Base-by-base conservation (phyloP, 2,113 vertebrate species). In the Siniperca chuatsi region DNA sequence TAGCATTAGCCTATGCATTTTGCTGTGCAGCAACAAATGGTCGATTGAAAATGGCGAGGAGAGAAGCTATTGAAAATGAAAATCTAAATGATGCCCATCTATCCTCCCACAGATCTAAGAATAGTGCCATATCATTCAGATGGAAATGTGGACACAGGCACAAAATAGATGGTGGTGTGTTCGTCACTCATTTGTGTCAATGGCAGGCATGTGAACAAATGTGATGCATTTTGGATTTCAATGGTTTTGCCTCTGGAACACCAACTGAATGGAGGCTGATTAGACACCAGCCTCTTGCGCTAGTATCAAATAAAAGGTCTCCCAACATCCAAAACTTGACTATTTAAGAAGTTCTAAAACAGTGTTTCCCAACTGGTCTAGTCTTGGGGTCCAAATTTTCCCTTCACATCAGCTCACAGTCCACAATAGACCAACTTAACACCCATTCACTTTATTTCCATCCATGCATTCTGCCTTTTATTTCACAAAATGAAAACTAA, bases 51-150 rank as follows among this genome's bases (percentile, higher is more conserved):
- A 89, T 88, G 85, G 90, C 21, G 69, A 86, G 86, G n/a, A 90
- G 78, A 86, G 80, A 75, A 91, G 88, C 81, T 85, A 94, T 92
- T 94, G 88, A 92, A 92, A 93, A 85, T 73, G 86, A 87, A 92
- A 93, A 89, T 89, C 93, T 90, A 93, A 93, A 93, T 89, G 90
- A 92, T 93, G 91, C 92, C 90, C 85, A 91, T 92, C 91, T 89
- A 90, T 92, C 93, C 92, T 85, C 93, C 93, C 93, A 94, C 93
- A 89, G 84, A 80, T 86, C 94, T 90, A 93, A 92, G 91, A 93
- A 95, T 94, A 95, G 89, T 85, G 70, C 75, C 64, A 62, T 89
- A 91, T 91, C 91, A 93, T 94, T 95, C 90, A 94, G 87, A 95
- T 94, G 92, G 89, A 94, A 95, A 95, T 94, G 87, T 77, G 75